These are phyloP conservation scores for Unio delphinus DNA, from an alignment of 2,888 invertebrate species.

Conservation along the genomic window DNA sequence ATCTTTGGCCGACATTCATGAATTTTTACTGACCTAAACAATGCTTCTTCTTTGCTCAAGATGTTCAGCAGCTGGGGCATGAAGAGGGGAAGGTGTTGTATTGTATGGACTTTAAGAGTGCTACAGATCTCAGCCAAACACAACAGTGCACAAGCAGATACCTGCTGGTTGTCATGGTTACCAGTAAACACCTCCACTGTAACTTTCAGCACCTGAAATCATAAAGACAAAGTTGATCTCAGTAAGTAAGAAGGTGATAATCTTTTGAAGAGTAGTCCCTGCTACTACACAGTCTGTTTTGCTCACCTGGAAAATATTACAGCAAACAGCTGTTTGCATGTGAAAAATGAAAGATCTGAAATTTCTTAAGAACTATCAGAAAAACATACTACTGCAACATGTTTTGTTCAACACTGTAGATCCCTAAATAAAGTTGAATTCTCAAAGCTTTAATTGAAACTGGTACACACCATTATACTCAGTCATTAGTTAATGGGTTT, in stretches of 20 bases:
- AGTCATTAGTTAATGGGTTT: too few relatives aligned
- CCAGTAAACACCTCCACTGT: slow-evolving; percentile 77
- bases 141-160: slow-evolving; percentile 64
- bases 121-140: slow-evolving; percentile 82
- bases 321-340: too few relatives aligned
- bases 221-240: slow-evolving; percentile 7
- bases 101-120: slow-evolving; percentile 82
- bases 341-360: too few relatives aligned
- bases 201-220: slow-evolving; percentile 77
- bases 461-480: too few relatives aligned
- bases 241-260: neutral
- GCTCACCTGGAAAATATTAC: too few relatives aligned
- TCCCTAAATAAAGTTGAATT: too few relatives aligned
- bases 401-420: too few relatives aligned
- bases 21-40: slow-evolving; percentile 29
- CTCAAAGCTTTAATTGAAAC: too few relatives aligned
- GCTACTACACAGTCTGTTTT: too few relatives aligned
- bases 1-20: too few relatives aligned
- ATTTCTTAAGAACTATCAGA: too few relatives aligned
- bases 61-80: slow-evolving; percentile 76
- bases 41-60: slow-evolving; percentile 37
- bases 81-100: slow-evolving; percentile 83
- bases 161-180: slow-evolving; percentile 37
- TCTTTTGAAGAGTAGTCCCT: neutral
- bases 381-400: too few relatives aligned